phyloP scores from a whole-genome alignment of 2,113 vertebrate genomes.

The Peromyscus maniculatus region DNA sequence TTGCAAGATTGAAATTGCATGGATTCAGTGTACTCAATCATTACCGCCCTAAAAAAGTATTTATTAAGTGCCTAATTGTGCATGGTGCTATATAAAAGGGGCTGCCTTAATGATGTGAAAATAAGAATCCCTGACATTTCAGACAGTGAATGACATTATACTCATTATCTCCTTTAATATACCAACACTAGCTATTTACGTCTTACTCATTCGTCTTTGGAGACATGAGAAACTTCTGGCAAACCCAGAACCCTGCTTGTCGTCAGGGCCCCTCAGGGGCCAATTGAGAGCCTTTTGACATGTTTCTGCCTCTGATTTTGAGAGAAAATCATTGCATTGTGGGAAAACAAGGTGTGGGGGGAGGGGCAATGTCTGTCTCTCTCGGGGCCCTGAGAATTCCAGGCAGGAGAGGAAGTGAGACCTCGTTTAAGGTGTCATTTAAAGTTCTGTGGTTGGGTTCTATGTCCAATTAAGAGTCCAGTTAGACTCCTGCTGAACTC shows the following conservation, averaged over 20 bases:
- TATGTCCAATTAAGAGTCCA: background rate
- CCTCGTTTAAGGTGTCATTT: background rate
- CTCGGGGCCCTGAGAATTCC: background rate
- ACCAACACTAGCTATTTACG: background rate
- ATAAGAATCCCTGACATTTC: constrained; percentile 60
- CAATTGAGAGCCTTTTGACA: constrained; percentile 30
- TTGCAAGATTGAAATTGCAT: constrained; percentile 46
- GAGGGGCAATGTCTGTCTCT: background rate
- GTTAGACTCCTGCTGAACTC: background rate
- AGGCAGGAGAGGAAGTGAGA: background rate
- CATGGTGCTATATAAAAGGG: constrained; percentile 46
- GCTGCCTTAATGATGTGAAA: constrained; percentile 48
- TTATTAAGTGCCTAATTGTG: constrained; percentile 61
- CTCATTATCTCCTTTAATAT: constrained; percentile 33
- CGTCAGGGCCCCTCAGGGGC: background rate
- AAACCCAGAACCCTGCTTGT: background rate
- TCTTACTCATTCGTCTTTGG: constrained; percentile 23
- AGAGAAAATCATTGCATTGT: background rate
- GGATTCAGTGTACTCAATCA: constrained; percentile 66
- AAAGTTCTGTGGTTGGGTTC: background rate
- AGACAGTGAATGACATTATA: constrained; percentile 18
- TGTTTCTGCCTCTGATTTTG: constrained; percentile 48
- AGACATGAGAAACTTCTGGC: background rate
- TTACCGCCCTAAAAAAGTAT: constrained; percentile 61
- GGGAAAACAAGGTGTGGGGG: background rate